Evolutionary conservation across 2,888 invertebrate genomes (phyloP), one percentile per base, ranked within the genome.

Genomic region (Ormyrus pomaceus): DNA sequence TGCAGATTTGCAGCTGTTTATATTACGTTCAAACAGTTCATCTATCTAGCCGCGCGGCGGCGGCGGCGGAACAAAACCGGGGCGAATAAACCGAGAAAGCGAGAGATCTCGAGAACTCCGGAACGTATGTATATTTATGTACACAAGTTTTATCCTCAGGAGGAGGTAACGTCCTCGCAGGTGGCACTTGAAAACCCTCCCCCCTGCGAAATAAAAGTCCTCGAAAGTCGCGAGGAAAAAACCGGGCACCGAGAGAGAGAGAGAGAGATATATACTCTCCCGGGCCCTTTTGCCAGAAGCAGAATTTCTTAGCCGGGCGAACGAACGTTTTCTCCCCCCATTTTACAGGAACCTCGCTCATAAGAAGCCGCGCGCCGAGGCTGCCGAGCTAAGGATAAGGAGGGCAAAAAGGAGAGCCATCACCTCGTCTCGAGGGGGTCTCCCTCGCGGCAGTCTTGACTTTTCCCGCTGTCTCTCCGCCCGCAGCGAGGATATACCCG

Each of bases 101-200:
- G 19, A 19, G 7, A n/a, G 11, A 62, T 19, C 19, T 19, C 6
- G n/a, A 45, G 48, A 59, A 19, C 19, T 19, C 19, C 13, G n/a
- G 46, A 62, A 6, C 70, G 59, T 34, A 69, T 74, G 69, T 79
- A 72, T 69, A 69, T 79, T 74, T 79, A 79, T 64, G 64, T 46
- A 58, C 34, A 51, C 50, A 74, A 73, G 19, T 79, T 79, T 62
- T 79, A 74, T 79, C 69, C 72, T 51, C 62, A 13, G 19, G 62
- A 19, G 19, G 19, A 78, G 64, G 73, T 45, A 66, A 55, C 53
- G 59, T 53, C 72, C 64, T 65, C 69, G 79, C 69, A 58, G 73
- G 62, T 73, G 73, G 73, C 69, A 69, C 73, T 69, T 34, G 72
- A 72, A 66, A 72, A 66, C n/a, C 66, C 19, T 8, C 50, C 50